These are phyloP conservation scores for Pangasianodon hypophthalmus DNA, from an alignment of 2,113 vertebrate genomes.

Conservation along the genomic window DNA sequence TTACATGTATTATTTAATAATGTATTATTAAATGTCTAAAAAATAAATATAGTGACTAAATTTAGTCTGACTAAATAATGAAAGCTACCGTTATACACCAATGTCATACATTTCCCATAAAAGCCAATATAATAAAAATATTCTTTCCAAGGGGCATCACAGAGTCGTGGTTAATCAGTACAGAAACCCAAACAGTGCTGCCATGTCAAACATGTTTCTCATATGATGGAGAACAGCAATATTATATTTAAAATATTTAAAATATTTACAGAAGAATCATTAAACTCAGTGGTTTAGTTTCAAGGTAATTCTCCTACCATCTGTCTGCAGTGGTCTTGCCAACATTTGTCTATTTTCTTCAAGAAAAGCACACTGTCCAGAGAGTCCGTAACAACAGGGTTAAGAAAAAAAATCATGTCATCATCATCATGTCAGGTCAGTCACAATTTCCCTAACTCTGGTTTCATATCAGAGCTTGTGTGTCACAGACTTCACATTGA, in stretches of 20 bases:
- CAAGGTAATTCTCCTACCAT: constrained; percentile 79
- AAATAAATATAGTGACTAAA: not conserved
- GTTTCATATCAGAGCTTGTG: not conserved
- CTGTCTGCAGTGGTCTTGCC: constrained; percentile 99
- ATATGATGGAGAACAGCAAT: not conserved
- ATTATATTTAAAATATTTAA: not conserved
- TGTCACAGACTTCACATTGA: not conserved
- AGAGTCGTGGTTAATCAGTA: no score
- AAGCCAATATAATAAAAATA: no score
- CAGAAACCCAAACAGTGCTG: not conserved
- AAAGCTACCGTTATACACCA: no score
- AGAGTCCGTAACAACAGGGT: constrained; percentile 82
- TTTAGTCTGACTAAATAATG: not conserved
- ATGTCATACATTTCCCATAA: not conserved
- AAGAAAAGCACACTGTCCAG: constrained; percentile 98
- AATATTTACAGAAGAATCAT: not conserved
- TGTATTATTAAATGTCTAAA: not conserved
- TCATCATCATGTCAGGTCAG: not conserved
- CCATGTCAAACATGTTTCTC: not conserved
- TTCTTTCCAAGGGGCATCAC: not conserved
- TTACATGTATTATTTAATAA: no score
- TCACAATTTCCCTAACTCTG: not conserved
- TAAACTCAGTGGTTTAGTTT: not conserved
- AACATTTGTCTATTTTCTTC: constrained; percentile 99
- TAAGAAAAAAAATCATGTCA: constrained; percentile 69